Base-by-base conservation (phyloP, 2,888 invertebrate genomes). In the Drosophila crucigera region DNA sequence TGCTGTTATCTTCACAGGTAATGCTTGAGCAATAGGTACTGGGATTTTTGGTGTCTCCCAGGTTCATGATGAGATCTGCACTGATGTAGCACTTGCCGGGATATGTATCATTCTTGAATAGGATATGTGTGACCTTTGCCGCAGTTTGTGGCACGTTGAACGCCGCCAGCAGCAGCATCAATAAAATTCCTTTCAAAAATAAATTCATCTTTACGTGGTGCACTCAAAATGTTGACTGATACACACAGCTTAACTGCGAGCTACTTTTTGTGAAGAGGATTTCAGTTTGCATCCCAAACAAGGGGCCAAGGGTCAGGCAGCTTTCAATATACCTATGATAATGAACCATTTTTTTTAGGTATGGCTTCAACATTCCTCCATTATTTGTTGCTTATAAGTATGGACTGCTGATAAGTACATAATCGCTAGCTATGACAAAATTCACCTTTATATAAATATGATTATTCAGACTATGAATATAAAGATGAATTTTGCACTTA, bases 51-150 rank as follows among this genome's bases (percentile, higher is more conserved):
- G 0, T 2, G 2, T 83, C 59, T 1, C 82, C 83, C 1, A 68
- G 22, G 9, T 43, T 70, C 14, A 87, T n/a, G 11, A 87, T 71
- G 5, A 83, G 25, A 39, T 74, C n/a, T 1, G 50, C 35, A 2
- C 61, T 61, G 3, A 91, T 28, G 4, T 68, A 73, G 61, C 91
- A 91, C 56, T 90, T 91, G 39, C 80, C 85, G 0, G 90, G 91
- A 69, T 91, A 54, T 0, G 68, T 68, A 1, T 25, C 25, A 25
- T 25, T 25, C 25, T 1, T 2, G n/a, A n/a, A n/a, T n/a, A n/a
- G n/a, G n/a, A n/a, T n/a, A n/a, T n/a, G n/a, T n/a, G n/a, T 25
- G 25, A 25, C 1, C 1, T 25, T 25, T 25, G 25, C 25, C 25
- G 1, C 25, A 3, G 55, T 53, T 10, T 30, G 33, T 1, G 64